These are phyloP conservation scores for Buathra laborator DNA, from an alignment of 2,888 invertebrate species.

Conservation along the genomic window DNA sequence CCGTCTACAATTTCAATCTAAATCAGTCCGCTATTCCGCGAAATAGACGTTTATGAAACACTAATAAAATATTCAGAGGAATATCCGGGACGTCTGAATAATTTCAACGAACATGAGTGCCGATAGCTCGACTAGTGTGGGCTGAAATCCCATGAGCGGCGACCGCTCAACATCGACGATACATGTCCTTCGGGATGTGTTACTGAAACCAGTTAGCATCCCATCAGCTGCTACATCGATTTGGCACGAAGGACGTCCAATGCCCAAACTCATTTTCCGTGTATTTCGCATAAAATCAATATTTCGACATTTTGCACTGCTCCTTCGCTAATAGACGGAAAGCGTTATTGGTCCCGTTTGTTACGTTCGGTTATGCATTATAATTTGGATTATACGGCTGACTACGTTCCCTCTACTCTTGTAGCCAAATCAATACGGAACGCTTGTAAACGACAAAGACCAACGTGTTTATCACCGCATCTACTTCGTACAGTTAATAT, in stretches of 20 bases:
- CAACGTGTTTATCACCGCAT: too few species aligned
- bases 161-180: constrained; percentile 15
- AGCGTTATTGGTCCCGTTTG: constrained; percentile 9
- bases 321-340: constrained; percentile 8
- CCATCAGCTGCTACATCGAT: neutral
- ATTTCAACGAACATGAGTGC: constrained; percentile 10
- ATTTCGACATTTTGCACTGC: constrained; percentile 3
- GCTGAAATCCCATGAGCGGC: neutral
- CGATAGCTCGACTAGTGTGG: neutral
- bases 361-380: neutral
- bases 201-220: constrained; percentile 23
- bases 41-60: neutral
- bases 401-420: neutral
- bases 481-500: too few species aligned
- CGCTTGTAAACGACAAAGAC: neutral
- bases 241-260: constrained; percentile 7
- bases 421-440: neutral
- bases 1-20: neutral
- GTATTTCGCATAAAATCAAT: constrained; percentile 7
- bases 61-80: neutral
- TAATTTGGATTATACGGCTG: neutral
- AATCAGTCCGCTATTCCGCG: neutral
- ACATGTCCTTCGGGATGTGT: constrained; percentile 38
- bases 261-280: constrained; percentile 8
- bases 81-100: constrained; percentile 24